Evolutionary conservation across 2,797 vertebrate genomes (phyloP), one percentile per base, ranked within the genome.

Genomic region (Leucoraja ocellata): DNA sequence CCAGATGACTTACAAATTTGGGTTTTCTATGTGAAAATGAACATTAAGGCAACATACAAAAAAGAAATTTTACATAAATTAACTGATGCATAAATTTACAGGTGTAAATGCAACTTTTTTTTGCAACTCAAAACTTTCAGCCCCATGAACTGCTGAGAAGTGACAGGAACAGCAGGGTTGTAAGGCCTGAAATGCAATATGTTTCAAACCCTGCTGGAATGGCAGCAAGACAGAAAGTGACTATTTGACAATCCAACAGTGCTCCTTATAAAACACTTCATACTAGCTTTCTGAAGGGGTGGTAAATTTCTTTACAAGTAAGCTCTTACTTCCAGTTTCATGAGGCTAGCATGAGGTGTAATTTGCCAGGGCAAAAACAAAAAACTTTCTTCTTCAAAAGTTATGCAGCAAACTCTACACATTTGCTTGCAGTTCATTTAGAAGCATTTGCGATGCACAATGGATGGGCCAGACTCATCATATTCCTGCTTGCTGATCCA

Each of bases 371-470:
- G 96, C 96, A 95, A 95, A 96, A 91, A 93, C 93, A 63, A 77
- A 65, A 36, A n/a, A 39, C 84, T n/a, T 54, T 91, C 90, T 68
- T 91, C 65, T 86, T 93, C 58, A 83, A 71, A 46, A 93, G 94
- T 94, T 95, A 93, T 93, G 96, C 95, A 94, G 95, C 96, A 94
- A 93, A 94, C 74, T 94, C 95, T 25, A 81, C 2, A 93, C 95
- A 91, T 94, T 94, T 93, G 94, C 95, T 93, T 73, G 91, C 95
- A 96, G 96, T 97, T 96, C 95, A 0, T 95, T 94, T 96, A 97
- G 96, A 97, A 97, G 95, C 96, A 97, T 94, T 97, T 97, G 94
- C 96, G 96, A 95, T 97, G 96, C 21, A 97, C 96, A 13, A 97
- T 97, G 95, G 96, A 97, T 3, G 96, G 96, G 93, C 96, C 96